These are phyloP conservation scores for Venustoraphidia nigricollis DNA, from an alignment of 2,888 invertebrate genomes.

Conservation along the genomic window DNA sequence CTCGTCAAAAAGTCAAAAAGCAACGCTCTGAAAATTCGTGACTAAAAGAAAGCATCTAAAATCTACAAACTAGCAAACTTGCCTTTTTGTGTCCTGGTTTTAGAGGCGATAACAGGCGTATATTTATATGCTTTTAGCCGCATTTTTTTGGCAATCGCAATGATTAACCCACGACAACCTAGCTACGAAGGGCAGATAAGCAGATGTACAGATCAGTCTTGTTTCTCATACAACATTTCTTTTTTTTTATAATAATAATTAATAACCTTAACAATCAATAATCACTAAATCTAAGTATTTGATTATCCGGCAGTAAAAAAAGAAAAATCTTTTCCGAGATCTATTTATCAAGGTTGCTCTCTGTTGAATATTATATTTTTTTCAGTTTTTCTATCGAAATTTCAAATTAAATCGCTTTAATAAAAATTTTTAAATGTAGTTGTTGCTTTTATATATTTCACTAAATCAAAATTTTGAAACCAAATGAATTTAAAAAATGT, in stretches of 20 bases:
- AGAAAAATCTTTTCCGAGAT: not conserved
- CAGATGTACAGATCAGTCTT: slow-evolving; percentile 11
- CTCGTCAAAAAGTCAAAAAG: not conserved
- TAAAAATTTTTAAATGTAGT: no score
- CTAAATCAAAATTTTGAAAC: no score
- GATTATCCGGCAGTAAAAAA: slow-evolving; percentile 4
- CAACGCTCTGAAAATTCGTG: slow-evolving; percentile 4
- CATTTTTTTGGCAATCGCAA: no score
- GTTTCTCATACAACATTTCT: not conserved
- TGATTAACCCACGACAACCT: slow-evolving; percentile 15
- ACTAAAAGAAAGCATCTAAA: slow-evolving; percentile 1
- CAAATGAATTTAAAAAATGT: no score
- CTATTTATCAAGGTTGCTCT: no score
- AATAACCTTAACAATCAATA: no score
- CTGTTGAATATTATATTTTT: no score
- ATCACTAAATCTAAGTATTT: no score
- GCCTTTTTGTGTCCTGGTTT: slow-evolving; percentile 4
- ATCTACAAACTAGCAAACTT: slow-evolving; percentile 3
- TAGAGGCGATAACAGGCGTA: slow-evolving; percentile 2
- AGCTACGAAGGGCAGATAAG: slow-evolving; percentile 17
- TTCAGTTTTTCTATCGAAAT: no score
- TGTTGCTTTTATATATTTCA: no score
- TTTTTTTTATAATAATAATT: no score
- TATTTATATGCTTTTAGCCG: not conserved
- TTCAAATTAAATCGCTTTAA: no score